phyloP scores from a whole-genome alignment of 2,797 vertebrate genomes.

The Neosilurus mollespiculum region DNA sequence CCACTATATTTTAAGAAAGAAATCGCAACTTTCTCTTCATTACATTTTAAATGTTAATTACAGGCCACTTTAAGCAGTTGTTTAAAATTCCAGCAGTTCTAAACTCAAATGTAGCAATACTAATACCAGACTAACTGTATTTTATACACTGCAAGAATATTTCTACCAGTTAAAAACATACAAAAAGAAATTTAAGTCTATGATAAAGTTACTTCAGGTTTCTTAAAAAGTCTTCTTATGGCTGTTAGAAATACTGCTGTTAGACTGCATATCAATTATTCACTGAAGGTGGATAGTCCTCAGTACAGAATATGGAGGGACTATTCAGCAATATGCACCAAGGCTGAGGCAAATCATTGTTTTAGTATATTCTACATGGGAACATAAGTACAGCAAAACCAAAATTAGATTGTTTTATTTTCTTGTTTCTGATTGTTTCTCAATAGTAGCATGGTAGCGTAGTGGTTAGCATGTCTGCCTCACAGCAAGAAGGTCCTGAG shows the following conservation, averaged over 20 bases:
- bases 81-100: not conserved
- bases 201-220: not conserved
- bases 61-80: not conserved
- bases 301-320: no score
- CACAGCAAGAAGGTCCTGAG: no score
- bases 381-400: no score
- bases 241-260: constrained; percentile 16
- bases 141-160: not conserved
- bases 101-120: not conserved
- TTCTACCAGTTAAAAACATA: not conserved
- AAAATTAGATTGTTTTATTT: no score
- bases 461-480: no score
- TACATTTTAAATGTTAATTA: not conserved
- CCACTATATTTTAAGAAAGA: not conserved
- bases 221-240: not conserved
- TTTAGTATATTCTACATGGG: no score
- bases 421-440: no score
- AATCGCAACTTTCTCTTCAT: not conserved
- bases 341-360: no score
- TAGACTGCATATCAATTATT: no score
- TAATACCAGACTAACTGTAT: not conserved
- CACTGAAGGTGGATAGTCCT: no score
- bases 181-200: not conserved
- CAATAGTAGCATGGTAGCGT: no score
- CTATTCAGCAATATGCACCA: no score